A percentile compares a stretch with the other conserved stretches of the same genome.
Evolutionary conservation across 2,113 vertebrate genomes (phyloP).

Genomic region (Ophthalmolycus amberensis): DNA sequence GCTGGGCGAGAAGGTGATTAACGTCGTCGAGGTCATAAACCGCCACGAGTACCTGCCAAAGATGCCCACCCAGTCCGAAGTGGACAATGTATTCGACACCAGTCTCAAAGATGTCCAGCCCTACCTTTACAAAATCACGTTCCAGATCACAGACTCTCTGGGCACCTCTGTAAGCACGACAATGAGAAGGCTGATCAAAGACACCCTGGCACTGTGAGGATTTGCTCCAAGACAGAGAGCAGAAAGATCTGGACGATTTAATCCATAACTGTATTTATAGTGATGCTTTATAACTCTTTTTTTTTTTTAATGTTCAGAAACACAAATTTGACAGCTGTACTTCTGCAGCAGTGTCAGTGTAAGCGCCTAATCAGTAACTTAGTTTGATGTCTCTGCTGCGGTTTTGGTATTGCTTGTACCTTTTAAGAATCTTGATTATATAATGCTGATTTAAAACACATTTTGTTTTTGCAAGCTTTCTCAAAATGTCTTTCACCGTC

Average conservation of each 20-base stretch:
- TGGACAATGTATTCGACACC: conserved; percentile 98
- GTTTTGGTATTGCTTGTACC: neutral
- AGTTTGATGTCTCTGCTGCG: conserved; percentile 20
- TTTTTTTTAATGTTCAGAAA: neutral
- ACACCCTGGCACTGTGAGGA: conserved; percentile 92
- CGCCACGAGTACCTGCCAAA: conserved; percentile 97
- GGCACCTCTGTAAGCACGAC: conserved; percentile 97
- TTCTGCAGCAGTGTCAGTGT: conserved; percentile 7
- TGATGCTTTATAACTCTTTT: neutral
- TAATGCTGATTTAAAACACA: conserved; percentile 15
- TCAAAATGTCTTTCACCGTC: neutral
- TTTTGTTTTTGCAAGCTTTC: conserved; percentile 22
- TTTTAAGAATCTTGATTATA: conserved; percentile 35
- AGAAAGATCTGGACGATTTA: neutral
- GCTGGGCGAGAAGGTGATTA: conserved; percentile 97
- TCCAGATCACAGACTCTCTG: conserved; percentile 94
- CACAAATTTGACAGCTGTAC: neutral
- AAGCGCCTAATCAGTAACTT: neutral
- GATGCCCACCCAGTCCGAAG: conserved; percentile 98
- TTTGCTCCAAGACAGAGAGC: neutral
- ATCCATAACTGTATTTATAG: neutral
- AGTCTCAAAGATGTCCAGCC: conserved; percentile 96
- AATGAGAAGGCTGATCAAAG: conserved; percentile 97
- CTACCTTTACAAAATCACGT: conserved; percentile 97
- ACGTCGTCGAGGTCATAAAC: conserved; percentile 98